These are phyloP conservation scores for Xiphydria camelus DNA, from an alignment of 2,888 invertebrate genomes.

Conservation along the genomic window DNA sequence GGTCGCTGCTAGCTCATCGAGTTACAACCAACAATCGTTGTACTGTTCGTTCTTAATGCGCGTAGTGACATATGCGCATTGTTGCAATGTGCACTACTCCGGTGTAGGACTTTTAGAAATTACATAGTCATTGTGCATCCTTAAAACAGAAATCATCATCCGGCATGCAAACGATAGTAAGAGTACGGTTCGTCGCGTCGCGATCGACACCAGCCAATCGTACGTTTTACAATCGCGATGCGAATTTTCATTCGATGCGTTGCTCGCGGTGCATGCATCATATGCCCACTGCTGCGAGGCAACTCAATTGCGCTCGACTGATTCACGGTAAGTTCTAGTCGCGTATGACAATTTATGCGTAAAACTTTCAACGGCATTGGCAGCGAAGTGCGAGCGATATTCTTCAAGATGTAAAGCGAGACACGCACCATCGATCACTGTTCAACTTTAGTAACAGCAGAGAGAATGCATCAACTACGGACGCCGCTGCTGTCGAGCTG, in stretches of 20 bases:
- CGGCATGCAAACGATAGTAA: constrained; percentile 50
- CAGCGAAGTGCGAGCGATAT: too few relatives aligned
- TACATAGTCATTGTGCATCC: constrained; percentile 59
- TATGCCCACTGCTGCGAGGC: constrained; percentile 2
- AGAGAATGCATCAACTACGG: too few relatives aligned
- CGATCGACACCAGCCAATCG: not conserved
- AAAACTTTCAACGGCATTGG: too few relatives aligned
- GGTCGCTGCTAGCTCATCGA: constrained; percentile 58
- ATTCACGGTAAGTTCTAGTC: not conserved
- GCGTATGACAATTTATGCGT: too few relatives aligned
- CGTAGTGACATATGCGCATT: constrained; percentile 18
- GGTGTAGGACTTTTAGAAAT: constrained; percentile 34
- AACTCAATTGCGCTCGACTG: too few relatives aligned
- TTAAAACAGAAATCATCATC: constrained; percentile 50
- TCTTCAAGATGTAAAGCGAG: too few relatives aligned
- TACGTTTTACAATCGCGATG: constrained; percentile 4
- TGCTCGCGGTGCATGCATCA: constrained; percentile 13
- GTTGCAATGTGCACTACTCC: constrained; percentile 21
- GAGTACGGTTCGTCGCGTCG: constrained; percentile 19
- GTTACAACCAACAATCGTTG: constrained; percentile 32
- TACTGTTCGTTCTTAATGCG: constrained; percentile 4
- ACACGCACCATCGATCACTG: too few relatives aligned
- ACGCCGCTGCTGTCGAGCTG: too few relatives aligned
- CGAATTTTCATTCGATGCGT: constrained; percentile 11
- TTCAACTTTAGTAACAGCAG: too few relatives aligned